A percentile compares a stretch with the other conserved stretches of the same genome.
Conservation (phyloP, 1,140 invertebrate species). For the Orchestia grillus region DNA sequence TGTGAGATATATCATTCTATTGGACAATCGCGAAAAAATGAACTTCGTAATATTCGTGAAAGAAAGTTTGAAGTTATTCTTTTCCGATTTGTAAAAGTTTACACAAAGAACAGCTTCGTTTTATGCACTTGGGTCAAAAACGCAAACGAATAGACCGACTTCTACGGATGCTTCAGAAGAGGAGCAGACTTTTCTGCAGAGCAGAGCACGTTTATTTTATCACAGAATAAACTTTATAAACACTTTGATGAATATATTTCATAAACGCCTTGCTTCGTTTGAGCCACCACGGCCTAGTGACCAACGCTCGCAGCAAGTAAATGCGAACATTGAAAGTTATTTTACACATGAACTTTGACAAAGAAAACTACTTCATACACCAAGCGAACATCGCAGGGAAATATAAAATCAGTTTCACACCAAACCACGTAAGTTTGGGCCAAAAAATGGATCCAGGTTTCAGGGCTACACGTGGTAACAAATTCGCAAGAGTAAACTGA, state of each 20-base stretch:
- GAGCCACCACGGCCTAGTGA: not conserved
- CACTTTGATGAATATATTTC: not conserved
- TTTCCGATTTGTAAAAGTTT: not conserved
- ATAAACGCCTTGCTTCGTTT: not conserved
- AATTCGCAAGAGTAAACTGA: not conserved
- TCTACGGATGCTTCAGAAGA: not conserved
- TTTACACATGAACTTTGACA: not conserved
- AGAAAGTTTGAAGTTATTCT: not conserved
- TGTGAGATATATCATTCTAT: not conserved
- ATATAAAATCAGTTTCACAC: not conserved
- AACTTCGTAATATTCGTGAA: not conserved
- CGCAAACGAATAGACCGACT: not conserved
- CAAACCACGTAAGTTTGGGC: not conserved
- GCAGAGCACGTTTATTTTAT: not conserved
- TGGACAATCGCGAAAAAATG: not conserved
- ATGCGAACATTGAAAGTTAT: not conserved
- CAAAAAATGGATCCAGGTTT: not conserved
- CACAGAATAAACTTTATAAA: constrained; percentile 1
- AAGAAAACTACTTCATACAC: not conserved
- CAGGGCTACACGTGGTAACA: not conserved
- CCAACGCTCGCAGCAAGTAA: not conserved
- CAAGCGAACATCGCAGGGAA: not conserved
- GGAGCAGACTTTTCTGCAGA: not conserved
- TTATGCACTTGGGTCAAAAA: not conserved
- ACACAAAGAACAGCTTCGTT: not conserved